Conservation (phyloP, 2,797 vertebrate species). For the Ciconia nigra region DNA sequence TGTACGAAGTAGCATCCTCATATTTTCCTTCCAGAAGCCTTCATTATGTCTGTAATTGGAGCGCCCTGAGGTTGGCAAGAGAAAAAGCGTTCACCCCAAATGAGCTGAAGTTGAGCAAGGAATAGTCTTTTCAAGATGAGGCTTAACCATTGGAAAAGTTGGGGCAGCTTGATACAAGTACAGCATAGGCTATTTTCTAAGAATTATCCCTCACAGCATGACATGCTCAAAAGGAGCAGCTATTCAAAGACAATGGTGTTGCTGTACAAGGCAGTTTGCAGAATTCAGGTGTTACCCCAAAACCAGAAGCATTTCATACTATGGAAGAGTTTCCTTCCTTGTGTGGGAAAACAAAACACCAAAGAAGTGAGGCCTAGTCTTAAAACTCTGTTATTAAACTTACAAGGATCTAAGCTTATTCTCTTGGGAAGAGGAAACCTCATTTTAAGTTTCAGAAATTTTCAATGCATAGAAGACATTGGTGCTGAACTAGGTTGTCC, state of each 20-base stretch:
- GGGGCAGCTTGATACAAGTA: background rate
- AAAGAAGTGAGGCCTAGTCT: background rate
- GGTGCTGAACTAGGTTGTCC: background rate
- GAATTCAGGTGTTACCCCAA: background rate
- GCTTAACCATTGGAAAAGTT: background rate
- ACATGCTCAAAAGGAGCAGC: background rate
- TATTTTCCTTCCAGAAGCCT: background rate
- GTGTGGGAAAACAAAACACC: background rate
- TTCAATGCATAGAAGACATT: background rate
- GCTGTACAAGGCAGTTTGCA: background rate
- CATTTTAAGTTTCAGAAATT: background rate
- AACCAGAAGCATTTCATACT: background rate
- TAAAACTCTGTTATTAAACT: background rate
- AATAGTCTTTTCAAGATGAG: background rate
- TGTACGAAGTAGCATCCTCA: background rate
- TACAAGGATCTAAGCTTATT: background rate
- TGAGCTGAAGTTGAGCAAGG: background rate
- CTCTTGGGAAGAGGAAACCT: background rate
- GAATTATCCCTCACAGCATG: background rate
- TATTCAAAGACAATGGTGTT: background rate
- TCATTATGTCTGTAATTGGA: background rate
- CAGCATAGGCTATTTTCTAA: background rate
- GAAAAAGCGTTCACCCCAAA: accelerated
- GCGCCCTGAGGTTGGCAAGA: background rate
- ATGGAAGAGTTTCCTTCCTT: background rate